These are phyloP conservation scores for Macrosiphum euphorbiae DNA, from an alignment of 2,888 invertebrate genomes.

Conservation along the genomic window DNA sequence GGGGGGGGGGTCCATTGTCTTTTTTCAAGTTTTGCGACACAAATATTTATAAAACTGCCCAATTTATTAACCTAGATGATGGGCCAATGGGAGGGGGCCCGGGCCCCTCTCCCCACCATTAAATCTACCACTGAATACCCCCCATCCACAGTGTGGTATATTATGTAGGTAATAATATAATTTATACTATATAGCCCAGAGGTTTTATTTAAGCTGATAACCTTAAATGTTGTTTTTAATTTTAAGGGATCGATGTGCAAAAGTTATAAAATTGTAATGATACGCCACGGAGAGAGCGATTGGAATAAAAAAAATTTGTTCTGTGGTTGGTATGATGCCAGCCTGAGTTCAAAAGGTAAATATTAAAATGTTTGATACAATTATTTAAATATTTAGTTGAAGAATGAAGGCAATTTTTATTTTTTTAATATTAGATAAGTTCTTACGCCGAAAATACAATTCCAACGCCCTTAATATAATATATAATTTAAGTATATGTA, in stretches of 20 bases:
- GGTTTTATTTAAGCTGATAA: background rate
- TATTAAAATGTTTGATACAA: background rate
- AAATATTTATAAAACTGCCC: too few species aligned
- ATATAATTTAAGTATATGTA: background rate
- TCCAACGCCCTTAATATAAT: background rate
- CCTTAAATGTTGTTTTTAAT: background rate
- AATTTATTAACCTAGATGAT: too few species aligned
- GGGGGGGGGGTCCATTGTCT: too few species aligned
- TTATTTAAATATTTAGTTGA: background rate
- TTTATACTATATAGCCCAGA: too few species aligned
- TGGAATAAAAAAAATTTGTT: conserved; percentile 82
- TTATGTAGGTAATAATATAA: too few species aligned
- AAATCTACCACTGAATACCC: too few species aligned
- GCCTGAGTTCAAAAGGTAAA: conserved; percentile 76
- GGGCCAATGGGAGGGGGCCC: too few species aligned
- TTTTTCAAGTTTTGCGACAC: too few species aligned
- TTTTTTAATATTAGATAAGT: background rate
- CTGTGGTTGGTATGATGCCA: conserved; percentile 82
- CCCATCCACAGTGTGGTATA: too few species aligned
- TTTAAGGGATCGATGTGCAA: conserved; percentile 40
- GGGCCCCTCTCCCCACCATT: too few species aligned
- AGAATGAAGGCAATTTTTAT: background rate
- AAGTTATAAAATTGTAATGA: conserved; percentile 78
- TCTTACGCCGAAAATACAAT: background rate
- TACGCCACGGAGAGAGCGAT: conserved; percentile 82